Conservation (phyloP, 2,888 invertebrate genomes). For the Lordiphosa fenestrarum region DNA sequence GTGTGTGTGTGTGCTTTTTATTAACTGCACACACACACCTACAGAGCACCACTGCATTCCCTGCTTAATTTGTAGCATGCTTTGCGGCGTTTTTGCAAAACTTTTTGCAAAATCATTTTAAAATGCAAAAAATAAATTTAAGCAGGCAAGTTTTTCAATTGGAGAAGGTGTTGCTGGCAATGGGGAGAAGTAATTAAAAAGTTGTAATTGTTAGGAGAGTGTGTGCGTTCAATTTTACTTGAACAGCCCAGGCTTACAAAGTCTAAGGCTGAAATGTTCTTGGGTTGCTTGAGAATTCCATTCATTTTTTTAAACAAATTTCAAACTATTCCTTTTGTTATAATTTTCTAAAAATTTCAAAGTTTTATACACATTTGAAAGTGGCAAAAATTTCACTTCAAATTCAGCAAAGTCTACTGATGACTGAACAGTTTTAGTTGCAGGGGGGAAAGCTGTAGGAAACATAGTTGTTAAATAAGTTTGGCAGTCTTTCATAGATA, state of each 20-base stretch:
- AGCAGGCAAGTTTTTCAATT: constrained; percentile 41
- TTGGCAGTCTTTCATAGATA: no score
- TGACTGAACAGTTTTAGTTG: no score
- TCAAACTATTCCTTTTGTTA: no score
- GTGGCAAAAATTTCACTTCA: no score
- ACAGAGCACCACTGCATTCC: constrained; percentile 53
- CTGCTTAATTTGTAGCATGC: constrained; percentile 66
- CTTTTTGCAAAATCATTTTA: constrained; percentile 63
- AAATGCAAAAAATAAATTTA: constrained; percentile 51
- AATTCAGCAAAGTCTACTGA: no score
- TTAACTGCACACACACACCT: constrained; percentile 34
- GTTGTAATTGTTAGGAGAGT: constrained; percentile 35
- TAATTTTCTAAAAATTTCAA: no score
- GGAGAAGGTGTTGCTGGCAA: constrained; percentile 42
- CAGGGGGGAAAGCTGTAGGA: no score
- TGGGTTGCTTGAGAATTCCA: no score
- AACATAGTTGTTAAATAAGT: no score
- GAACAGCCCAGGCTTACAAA: background rate
- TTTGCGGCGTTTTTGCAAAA: constrained; percentile 38
- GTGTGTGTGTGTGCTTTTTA: constrained; percentile 33
- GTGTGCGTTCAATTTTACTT: constrained; percentile 17
- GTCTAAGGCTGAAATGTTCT: background rate
- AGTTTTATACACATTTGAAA: no score
- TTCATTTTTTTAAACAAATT: no score
- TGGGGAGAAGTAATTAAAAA: constrained; percentile 48